These are phyloP conservation scores for Fissipunctia ypsillon DNA, from an alignment of 2,888 invertebrate species.

Conservation along the genomic window DNA sequence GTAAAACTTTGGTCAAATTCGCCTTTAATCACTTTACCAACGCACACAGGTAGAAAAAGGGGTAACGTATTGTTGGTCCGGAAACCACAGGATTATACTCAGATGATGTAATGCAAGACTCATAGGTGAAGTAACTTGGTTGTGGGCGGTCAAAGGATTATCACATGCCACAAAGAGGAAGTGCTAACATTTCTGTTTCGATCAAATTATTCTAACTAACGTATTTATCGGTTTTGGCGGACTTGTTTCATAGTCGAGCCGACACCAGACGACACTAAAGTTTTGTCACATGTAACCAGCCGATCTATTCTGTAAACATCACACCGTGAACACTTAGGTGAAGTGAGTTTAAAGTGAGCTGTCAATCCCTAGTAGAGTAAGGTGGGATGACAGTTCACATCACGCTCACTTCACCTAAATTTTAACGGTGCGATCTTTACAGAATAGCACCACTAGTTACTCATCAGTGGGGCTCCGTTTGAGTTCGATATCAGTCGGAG, in stretches of 20 bases:
- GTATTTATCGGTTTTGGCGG: neutral
- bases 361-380: too few species aligned
- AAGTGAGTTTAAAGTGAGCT: too few species aligned
- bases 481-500: neutral
- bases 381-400: too few species aligned
- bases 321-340: too few species aligned
- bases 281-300: too few species aligned
- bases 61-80: neutral
- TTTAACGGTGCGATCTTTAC: too few species aligned
- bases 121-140: neutral
- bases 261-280: too few species aligned
- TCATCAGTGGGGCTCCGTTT: neutral
- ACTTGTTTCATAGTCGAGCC: too few species aligned
- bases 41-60: neutral
- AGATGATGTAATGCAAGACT: neutral
- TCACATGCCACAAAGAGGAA: neutral
- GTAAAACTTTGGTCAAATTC: too few species aligned
- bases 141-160: neutral
- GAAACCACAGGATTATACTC: neutral
- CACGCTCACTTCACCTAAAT: too few species aligned
- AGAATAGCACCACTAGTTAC: too few species aligned
- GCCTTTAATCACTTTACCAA: neutral
- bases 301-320: too few species aligned
- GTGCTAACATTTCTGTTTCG: neutral
- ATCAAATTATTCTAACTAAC: neutral